Evolutionary conservation across 2,113 vertebrate genomes (phyloP).

Genomic region (Leptocoma aspasia): DNA sequence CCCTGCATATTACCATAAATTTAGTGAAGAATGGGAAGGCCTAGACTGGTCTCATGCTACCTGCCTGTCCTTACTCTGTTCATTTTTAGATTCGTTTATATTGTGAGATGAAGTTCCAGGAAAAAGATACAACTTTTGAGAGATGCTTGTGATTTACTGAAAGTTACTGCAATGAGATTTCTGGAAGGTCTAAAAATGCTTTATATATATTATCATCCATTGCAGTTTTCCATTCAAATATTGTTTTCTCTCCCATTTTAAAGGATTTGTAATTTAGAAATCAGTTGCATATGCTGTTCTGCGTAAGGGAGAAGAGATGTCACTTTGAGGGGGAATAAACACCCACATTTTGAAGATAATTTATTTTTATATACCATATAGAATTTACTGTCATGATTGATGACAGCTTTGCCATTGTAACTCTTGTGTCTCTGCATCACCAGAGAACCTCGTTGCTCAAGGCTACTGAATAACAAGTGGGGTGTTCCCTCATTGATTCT

Average conservation of each 20-base stretch:
- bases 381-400: background rate
- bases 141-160: background rate
- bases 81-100: background rate
- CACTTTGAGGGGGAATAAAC: background rate
- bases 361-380: background rate
- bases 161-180: background rate
- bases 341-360: background rate
- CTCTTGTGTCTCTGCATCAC: background rate
- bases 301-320: background rate
- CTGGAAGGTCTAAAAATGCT: background rate
- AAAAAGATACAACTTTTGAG: background rate
- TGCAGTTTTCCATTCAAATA: background rate
- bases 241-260: background rate
- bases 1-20: background rate
- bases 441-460: conserved; percentile 54
- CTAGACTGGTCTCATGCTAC: background rate
- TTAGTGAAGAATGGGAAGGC: background rate
- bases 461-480: background rate
- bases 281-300: background rate
- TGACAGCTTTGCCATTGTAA: conserved; percentile 7
- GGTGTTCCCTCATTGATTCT: background rate
- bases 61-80: background rate
- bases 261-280: background rate
- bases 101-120: background rate
- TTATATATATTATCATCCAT: accelerated